Evolutionary conservation across 1,140 invertebrate species (phyloP), one percentile per base, ranked within the genome.

Genomic region (Trissolcus basalis): DNA sequence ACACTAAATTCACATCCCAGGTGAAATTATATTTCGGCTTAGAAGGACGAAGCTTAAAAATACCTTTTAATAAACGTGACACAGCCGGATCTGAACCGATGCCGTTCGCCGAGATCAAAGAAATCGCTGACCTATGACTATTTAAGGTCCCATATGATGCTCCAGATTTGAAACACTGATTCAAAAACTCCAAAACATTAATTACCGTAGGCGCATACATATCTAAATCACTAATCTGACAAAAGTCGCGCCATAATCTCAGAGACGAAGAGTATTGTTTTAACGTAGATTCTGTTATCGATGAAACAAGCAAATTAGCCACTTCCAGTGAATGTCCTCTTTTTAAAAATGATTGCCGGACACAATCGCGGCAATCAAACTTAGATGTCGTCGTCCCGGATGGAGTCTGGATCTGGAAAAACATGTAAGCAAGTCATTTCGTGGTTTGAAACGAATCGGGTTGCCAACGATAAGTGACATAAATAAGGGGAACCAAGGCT

Each of bases 201-300:
- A 63, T 14, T 56, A 79, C 53, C 49, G 49, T 56, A 44, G 51
- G 10, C 0, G 63, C 54, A 50, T 77, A 47, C 56, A 79, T 77
- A 41, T 45, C 48, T 14, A 79, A 51, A 12, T 60, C 65, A 13
- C 78, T 61, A 14, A 8, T 15, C 9, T 43, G 10, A 60, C 82
- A 81, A 61, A 79, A 86, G 10, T 49, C 5, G 61, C 81, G 78
- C 80, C 81, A 85, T 12, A 50, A 35, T 54, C 79, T 82, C 2
- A 80, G 58, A 9, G 71, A 59, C 0, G 49, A 43, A 15, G 77
- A 68, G 55, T 84, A 84, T 39, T 86, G 82, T 16, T 81, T 79
- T 7, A 76, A 44, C 1, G 82, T 83, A 32, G 49, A 69, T 4
- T 78, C 45, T 0, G 79, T 69, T 7, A 83, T 14, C 10, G 82